Percentiles rank a stretch among this genome's conserved stretches.
Conservation (phyloP, 2,113 vertebrate genomes). For the Etheostoma cragini region DNA sequence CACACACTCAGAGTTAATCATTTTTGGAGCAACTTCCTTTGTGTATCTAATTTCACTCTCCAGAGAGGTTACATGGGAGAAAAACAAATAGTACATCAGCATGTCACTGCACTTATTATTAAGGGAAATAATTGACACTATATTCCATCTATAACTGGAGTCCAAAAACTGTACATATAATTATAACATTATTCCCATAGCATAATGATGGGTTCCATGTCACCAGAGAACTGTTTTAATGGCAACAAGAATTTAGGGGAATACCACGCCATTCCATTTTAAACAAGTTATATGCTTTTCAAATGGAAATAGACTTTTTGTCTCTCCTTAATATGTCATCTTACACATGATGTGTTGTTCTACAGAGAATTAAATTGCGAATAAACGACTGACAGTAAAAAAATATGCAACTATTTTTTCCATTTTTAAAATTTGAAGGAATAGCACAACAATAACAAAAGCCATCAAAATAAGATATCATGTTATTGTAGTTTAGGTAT, state of each 20-base stretch:
- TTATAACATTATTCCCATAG: neutral
- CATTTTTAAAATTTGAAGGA: conserved; percentile 18
- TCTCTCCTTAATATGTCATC: conserved; percentile 3
- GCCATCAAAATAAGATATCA: neutral
- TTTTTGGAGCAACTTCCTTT: conserved; percentile 29
- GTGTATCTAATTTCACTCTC: conserved; percentile 29
- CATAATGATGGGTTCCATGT: neutral
- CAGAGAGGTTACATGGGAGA: conserved; percentile 17
- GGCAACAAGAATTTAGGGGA: neutral
- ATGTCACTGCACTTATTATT: conserved; percentile 14
- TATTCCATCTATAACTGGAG: neutral
- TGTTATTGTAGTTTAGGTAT: conserved; percentile 4
- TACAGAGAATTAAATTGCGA: neutral
- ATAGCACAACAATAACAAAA: neutral
- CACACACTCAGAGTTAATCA: neutral
- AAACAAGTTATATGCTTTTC: neutral
- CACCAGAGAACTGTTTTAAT: neutral
- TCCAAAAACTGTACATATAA: neutral
- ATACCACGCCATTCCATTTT: neutral
- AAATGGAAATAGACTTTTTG: neutral
- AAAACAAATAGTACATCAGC: neutral
- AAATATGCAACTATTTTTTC: neutral
- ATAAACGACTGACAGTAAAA: neutral
- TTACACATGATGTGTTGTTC: neutral
- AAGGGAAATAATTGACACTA: neutral